Conservation (phyloP, 2,797 vertebrate genomes). For the Phrynocephalus guinanensis region DNA sequence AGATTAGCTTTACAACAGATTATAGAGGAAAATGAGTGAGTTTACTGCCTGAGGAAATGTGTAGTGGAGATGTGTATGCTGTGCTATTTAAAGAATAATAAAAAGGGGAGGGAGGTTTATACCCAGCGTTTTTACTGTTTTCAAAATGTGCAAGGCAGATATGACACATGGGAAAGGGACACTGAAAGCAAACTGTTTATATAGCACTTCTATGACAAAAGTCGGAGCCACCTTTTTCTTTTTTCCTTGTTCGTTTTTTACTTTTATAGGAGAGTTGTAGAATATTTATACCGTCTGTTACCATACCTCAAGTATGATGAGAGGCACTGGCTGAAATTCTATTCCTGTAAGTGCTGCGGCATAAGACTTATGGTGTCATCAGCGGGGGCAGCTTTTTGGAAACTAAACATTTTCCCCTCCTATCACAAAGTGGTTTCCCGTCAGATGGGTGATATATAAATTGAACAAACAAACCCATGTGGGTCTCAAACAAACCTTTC, state of each 20-base stretch:
- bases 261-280: background rate
- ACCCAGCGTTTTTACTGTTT: background rate
- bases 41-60: slow-evolving; percentile 4
- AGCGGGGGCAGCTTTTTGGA: too few relatives aligned
- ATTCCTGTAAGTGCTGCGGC: too few relatives aligned
- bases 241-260: background rate
- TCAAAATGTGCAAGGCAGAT: background rate
- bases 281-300: background rate
- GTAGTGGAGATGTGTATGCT: background rate
- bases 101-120: slow-evolving; percentile 4
- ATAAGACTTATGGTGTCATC: too few relatives aligned
- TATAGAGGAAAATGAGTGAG: background rate
- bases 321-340: background rate
- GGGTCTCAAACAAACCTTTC: too few relatives aligned
- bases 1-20: slow-evolving; percentile 25
- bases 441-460: too few relatives aligned
- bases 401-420: too few relatives aligned
- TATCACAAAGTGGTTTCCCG: too few relatives aligned
- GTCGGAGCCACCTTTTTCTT: background rate
- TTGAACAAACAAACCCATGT: too few relatives aligned
- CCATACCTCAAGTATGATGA: background rate
- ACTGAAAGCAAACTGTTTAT: background rate
- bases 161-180: background rate
- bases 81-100: slow-evolving; percentile 26
- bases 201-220: slow-evolving; percentile 1